Evolutionary conservation across 2,113 vertebrate genomes (phyloP).

Genomic region (Stigmatopora nigra): DNA sequence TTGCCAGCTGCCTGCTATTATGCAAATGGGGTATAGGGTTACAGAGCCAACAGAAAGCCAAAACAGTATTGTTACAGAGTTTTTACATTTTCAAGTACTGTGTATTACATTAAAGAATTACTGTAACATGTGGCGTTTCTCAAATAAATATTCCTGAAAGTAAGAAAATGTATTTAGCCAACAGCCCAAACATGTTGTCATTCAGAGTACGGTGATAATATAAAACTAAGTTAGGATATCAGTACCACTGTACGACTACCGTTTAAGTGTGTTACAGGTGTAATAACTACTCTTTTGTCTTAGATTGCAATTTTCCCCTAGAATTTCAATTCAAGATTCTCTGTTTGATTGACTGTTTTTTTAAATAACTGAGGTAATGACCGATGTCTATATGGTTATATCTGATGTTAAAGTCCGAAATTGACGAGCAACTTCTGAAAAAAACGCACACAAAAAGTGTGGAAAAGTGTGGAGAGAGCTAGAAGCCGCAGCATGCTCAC

Average conservation of each 20-base stretch:
- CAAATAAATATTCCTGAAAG: not conserved
- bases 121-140: not conserved
- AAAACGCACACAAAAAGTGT: too few relatives aligned
- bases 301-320: not conserved
- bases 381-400: too few relatives aligned
- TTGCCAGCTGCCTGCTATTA: constrained; percentile 61
- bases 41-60: constrained; percentile 63
- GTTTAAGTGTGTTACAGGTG: not conserved
- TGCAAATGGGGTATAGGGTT: constrained; percentile 65
- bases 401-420: too few relatives aligned
- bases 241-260: not conserved
- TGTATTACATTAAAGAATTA: not conserved
- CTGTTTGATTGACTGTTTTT: too few relatives aligned
- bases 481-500: too few relatives aligned
- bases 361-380: too few relatives aligned
- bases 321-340: too few relatives aligned
- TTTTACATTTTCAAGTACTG: not conserved
- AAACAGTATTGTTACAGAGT: constrained; percentile 27
- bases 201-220: not conserved
- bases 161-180: not conserved
- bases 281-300: not conserved
- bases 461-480: too few relatives aligned
- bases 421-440: too few relatives aligned
- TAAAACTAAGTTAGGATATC: not conserved
- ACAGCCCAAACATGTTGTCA: not conserved